A percentile compares a stretch with the other conserved stretches of the same genome.
These are phyloP conservation scores for Uropsilus gracilis DNA, from an alignment of 2,113 vertebrate genomes.

Conservation along the genomic window DNA sequence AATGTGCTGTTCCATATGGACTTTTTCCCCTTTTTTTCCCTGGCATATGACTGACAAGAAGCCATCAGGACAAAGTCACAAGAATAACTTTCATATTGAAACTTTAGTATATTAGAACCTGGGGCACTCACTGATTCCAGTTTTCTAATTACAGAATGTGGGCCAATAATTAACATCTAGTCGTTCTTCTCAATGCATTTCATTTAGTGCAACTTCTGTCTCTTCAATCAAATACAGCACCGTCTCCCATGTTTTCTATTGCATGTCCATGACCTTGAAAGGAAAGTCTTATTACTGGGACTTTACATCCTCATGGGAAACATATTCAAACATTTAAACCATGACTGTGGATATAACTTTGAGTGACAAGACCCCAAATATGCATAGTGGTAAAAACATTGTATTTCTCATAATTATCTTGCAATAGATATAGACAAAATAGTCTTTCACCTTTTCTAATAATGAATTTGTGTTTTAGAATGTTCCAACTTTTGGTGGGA, in stretches of 20 bases:
- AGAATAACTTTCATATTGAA: slow-evolving; percentile 75
- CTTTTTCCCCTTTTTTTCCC: fast-evolving
- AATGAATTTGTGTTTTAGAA: neutral
- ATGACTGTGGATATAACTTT: neutral
- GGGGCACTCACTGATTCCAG: slow-evolving; percentile 62
- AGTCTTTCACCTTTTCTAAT: neutral
- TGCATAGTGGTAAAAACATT: neutral
- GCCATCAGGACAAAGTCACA: slow-evolving; percentile 66
- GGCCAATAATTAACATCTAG: slow-evolving; percentile 66
- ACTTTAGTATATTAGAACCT: slow-evolving; percentile 61
- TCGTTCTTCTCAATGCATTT: slow-evolving; percentile 64
- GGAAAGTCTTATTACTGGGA: slow-evolving; percentile 5
- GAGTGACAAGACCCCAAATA: slow-evolving; percentile 10
- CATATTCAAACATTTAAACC: slow-evolving; percentile 35
- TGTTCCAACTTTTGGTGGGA: no score
- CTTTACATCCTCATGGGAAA: neutral
- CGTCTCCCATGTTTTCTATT: slow-evolving; percentile 47
- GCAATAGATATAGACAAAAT: neutral
- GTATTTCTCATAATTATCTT: neutral
- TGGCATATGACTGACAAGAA: slow-evolving; percentile 31
- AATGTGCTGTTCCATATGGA: slow-evolving; percentile 32
- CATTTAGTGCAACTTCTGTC: slow-evolving; percentile 64
- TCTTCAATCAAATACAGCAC: slow-evolving; percentile 74
- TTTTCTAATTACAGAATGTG: slow-evolving; percentile 70
- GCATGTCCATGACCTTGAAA: slow-evolving; percentile 60